Base-by-base conservation (phyloP, 2,113 vertebrate species). In the Chloropsis hardwickii region DNA sequence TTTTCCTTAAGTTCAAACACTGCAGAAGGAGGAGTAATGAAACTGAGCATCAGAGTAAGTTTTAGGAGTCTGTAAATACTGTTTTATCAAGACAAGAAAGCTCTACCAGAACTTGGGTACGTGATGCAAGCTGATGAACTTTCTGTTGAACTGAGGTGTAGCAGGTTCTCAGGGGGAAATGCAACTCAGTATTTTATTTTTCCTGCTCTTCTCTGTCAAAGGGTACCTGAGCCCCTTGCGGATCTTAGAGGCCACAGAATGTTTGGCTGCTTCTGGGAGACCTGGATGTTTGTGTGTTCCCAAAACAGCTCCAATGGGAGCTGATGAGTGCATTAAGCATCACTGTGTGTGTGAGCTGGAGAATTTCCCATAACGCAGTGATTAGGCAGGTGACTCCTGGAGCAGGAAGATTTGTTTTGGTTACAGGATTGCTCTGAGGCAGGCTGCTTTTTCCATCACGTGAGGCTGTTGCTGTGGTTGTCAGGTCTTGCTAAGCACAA, bases 331-430 rank as follows among this genome's bases (percentile, higher is more conserved):
- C 0, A 1, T 64, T 27, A 10, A 53, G 14, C 25, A 6, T 61
- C 39, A 0, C 2, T 56, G 28, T 57, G 21, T 27, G 5, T 31
- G 48, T 61, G 31, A 70, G 50, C 60, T 50, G 62, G 44, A 69
- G 37, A 27, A 14, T 44, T 86, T 57, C 23, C 51, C 6, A 2
- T 22, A 20, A 5, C 0, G 2, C 2, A 29, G 53, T 35, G 39
- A 73, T 79, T 35, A 88, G 66, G 62, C 45, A 85, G 81, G 40
- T 37, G 29, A 28, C 37, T 91, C 53, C 18, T 35, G 27, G 42
- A 79, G 61, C 74, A 90, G 53, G 78, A 73, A 58, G 45, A n/a
- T 88, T 66, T 71, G 87, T 70, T 94, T 61, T 93, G 87, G 50
- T 73, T 90, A 80, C 39, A 28, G 22, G 31, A 21, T 22, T 70